Conservation (phyloP, 1,140 invertebrate genomes). For the Dendroctonus ponderosae region DNA sequence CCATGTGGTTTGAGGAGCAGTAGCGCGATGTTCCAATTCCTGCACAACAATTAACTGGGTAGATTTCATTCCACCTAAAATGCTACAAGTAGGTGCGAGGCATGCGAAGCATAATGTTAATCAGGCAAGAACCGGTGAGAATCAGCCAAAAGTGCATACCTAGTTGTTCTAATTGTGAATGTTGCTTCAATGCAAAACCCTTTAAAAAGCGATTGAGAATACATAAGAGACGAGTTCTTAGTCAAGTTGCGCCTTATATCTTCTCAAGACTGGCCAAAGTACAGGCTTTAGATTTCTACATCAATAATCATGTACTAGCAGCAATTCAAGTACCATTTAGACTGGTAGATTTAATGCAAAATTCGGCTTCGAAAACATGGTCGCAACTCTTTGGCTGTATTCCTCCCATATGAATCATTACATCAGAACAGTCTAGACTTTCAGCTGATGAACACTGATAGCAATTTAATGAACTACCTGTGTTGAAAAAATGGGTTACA, state of each 20-base stretch:
- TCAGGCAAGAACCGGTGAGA: too few relatives aligned
- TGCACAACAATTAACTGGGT: conserved; percentile 51
- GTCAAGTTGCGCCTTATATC: too few relatives aligned
- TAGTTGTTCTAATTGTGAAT: not conserved
- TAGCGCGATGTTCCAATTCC: conserved; percentile 90
- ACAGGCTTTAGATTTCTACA: too few relatives aligned
- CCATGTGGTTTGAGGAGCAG: conserved; percentile 86
- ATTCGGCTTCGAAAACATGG: conserved; percentile 75
- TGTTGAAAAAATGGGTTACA: conserved; percentile 30
- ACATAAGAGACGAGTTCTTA: not conserved
- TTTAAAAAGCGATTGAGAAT: not conserved
- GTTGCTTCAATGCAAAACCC: not conserved
- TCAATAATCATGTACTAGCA: too few relatives aligned
- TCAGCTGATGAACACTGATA: conserved; percentile 78
- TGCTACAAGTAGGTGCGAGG: too few relatives aligned
- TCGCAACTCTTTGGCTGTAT: conserved; percentile 65
- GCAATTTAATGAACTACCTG: conserved; percentile 62
- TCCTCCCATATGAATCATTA: conserved; percentile 62
- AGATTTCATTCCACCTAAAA: too few relatives aligned
- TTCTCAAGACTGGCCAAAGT: too few relatives aligned
- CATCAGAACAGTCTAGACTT: conserved; percentile 74
- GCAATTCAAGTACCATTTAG: conserved; percentile 45
- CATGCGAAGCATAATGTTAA: too few relatives aligned
- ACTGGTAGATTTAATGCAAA: conserved; percentile 82
- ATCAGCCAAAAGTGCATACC: too few relatives aligned